These are phyloP conservation scores for Pogonophryne albipinna DNA, from an alignment of 2,797 vertebrate genomes.

Conservation along the genomic window DNA sequence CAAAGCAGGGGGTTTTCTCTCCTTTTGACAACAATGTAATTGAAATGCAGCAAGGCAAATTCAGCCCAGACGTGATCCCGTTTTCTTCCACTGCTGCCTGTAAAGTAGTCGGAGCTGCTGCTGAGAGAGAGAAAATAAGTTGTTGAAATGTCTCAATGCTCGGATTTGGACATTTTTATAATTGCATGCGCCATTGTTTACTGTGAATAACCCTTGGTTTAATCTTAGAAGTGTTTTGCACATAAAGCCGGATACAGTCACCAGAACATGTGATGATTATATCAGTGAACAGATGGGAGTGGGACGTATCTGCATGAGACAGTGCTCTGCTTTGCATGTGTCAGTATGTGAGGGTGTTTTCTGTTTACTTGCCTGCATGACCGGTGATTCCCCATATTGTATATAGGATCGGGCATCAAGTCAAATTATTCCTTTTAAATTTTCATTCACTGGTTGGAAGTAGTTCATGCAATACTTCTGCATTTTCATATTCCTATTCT, in stretches of 20 bases:
- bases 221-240: slow-evolving; percentile 23
- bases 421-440: background rate
- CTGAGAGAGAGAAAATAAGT: background rate
- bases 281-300: slow-evolving; percentile 71
- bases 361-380: slow-evolving; percentile 51
- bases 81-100: slow-evolving; percentile 21
- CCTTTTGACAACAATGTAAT: slow-evolving; percentile 66
- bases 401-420: slow-evolving; percentile 19
- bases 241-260: slow-evolving; percentile 49
- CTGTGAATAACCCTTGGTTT: slow-evolving; percentile 14
- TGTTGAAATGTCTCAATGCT: slow-evolving; percentile 12
- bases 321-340: slow-evolving; percentile 58
- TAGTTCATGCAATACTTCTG: background rate
- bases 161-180: background rate
- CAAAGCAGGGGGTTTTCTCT: slow-evolving; percentile 46
- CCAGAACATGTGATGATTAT: slow-evolving; percentile 49
- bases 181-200: slow-evolving; percentile 1
- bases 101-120: slow-evolving; percentile 13
- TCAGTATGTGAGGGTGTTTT: slow-evolving; percentile 29
- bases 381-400: slow-evolving; percentile 40
- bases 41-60: slow-evolving; percentile 63
- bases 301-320: slow-evolving; percentile 66
- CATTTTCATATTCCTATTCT: background rate
- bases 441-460: background rate
- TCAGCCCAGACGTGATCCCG: slow-evolving; percentile 48